Evolutionary conservation across 2,113 vertebrate species (phyloP).

Genomic region (Cephalopholis sonnerati): DNA sequence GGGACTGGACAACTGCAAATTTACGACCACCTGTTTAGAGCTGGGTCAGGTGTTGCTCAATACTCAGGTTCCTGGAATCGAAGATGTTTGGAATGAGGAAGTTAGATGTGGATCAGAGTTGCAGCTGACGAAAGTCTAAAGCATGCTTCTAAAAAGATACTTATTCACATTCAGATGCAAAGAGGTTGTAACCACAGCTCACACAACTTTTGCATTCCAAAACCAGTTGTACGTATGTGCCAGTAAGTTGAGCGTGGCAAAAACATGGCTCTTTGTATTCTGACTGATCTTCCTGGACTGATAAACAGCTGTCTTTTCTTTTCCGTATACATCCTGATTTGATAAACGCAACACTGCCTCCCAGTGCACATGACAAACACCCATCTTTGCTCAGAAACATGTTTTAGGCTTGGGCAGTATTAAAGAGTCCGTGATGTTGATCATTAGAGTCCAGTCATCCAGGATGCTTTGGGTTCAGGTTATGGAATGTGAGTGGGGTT

Average conservation of each 20-base stretch:
- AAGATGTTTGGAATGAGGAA: too few species aligned
- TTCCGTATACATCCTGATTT: neutral
- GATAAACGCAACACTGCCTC: conserved; percentile 1
- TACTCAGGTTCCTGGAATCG: neutral
- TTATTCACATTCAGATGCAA: neutral
- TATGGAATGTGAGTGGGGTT: neutral
- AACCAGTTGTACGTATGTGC: neutral
- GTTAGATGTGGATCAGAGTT: neutral
- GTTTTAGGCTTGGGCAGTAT: neutral
- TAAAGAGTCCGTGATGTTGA: neutral
- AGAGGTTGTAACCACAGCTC: neutral
- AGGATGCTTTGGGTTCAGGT: neutral
- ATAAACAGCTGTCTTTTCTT: neutral
- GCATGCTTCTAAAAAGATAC: neutral
- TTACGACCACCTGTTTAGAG: neutral
- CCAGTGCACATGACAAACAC: neutral
- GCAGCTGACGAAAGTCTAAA: neutral
- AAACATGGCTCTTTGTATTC: neutral
- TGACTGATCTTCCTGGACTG: neutral
- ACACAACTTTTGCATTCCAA: neutral
- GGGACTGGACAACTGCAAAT: neutral
- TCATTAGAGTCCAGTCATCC: neutral
- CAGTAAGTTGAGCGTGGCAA: neutral
- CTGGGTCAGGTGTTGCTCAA: neutral
- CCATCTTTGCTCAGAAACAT: neutral